Base-by-base conservation (phyloP, 2,113 vertebrate genomes). In the Oreocharis arfaki region DNA sequence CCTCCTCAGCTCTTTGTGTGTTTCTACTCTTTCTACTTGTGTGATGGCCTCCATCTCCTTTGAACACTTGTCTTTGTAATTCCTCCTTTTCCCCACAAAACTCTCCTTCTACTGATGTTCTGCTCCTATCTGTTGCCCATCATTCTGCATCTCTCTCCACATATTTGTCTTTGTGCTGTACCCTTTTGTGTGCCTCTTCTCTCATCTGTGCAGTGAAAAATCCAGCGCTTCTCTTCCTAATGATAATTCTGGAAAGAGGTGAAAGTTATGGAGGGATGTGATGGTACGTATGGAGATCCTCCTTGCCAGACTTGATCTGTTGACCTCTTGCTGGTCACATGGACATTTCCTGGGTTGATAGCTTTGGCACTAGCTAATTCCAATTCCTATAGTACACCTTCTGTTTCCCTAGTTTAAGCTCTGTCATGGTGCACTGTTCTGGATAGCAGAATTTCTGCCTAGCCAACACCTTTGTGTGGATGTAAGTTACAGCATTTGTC, bases 1-100 rank as follows among this genome's bases (percentile, higher is more conserved):
- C 76, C 53, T 88, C 68, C 80, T 90, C 76, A 71, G 79, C 41
- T 84, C 73, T 94, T 93, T 94, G 44, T 92, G 67, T 68, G 46
- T 77, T 95, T 94, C 69, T 89, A 22, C 69, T 83, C 78, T 92
- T 85, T 81, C 76, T 92, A 67, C 79, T 74, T 86, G 55, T 63
- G 65, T 93, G 90, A 93, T 86, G 71, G 88, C 68, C 89, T 88
- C 52, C 53, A 44, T 26, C 46, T 90, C 41, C 55, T 91, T 84
- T 96, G 88, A 95, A 83, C 78, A 21, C 33, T 30, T 39, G 8
- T 81, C 82, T 94, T 85, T 91, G 42, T 93, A 84, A 94, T 86
- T 86, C 82, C 9, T 87, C 24, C 65, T 87, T 87, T 85, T 88
- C 56, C 71, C 17, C 74, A 49, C 60, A 73, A 90, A 93, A 83